Percentiles rank a stretch among this genome's conserved stretches.
These are phyloP conservation scores for Herpetotheres cachinnans DNA, from an alignment of 2,113 vertebrate genomes.

Conservation along the genomic window DNA sequence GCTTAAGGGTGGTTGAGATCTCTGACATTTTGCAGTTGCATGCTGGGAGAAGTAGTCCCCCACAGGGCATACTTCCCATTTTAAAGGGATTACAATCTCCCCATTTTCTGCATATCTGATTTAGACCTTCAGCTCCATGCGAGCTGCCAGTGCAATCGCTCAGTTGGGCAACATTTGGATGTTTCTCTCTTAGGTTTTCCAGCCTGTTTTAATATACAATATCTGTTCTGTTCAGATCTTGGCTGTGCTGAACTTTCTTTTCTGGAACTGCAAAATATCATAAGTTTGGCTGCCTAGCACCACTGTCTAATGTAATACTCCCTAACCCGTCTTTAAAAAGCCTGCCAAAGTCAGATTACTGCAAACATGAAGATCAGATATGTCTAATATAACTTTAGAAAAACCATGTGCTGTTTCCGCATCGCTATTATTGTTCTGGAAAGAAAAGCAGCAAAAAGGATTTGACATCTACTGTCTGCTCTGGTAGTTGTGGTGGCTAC, in stretches of 20 bases:
- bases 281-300: slow-evolving; percentile 52
- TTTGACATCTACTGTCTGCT: slow-evolving; percentile 55
- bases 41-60: slow-evolving; percentile 39
- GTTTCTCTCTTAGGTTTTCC: slow-evolving; percentile 18
- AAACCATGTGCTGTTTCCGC: slow-evolving; percentile 36
- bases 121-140: not conserved
- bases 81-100: slow-evolving; percentile 48
- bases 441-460: slow-evolving; percentile 7
- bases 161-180: slow-evolving; percentile 11
- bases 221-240: slow-evolving; percentile 54
- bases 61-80: slow-evolving; percentile 23
- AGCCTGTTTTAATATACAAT: slow-evolving; percentile 42
- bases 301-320: slow-evolving; percentile 57
- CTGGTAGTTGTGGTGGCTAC: not conserved
- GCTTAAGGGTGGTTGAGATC: not conserved
- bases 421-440: slow-evolving; percentile 39
- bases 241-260: slow-evolving; percentile 26
- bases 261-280: slow-evolving; percentile 61
- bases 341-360: slow-evolving; percentile 62
- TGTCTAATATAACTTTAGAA: slow-evolving; percentile 51
- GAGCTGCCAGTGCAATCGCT: not conserved
- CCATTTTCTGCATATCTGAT: slow-evolving; percentile 40
- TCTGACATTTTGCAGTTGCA: slow-evolving; percentile 9
- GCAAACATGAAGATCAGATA: slow-evolving; percentile 65
- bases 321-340: slow-evolving; percentile 39